phyloP scores from a whole-genome alignment of 2,113 vertebrate species.

The Aspiorhynchus laticeps region DNA sequence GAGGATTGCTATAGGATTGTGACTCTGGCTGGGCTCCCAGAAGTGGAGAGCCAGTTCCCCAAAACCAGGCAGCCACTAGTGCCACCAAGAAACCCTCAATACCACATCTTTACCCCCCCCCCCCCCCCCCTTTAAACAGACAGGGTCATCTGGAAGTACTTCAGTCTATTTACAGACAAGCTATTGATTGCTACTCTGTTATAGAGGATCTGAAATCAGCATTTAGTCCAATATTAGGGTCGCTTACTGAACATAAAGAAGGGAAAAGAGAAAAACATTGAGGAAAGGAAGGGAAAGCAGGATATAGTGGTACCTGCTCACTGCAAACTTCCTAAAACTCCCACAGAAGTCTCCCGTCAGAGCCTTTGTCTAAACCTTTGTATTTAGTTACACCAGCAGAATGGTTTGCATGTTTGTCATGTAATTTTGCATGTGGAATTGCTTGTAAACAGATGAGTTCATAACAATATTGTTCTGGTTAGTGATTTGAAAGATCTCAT shows the following conservation, averaged over 20 bases:
- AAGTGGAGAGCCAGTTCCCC: slow-evolving; percentile 46
- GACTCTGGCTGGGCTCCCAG: slow-evolving; percentile 69
- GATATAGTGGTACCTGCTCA: slow-evolving; percentile 3
- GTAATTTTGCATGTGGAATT: neutral
- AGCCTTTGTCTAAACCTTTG: neutral
- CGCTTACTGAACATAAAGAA: neutral
- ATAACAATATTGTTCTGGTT: neutral
- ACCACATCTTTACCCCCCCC: neutral
- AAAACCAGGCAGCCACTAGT: slow-evolving; percentile 54
- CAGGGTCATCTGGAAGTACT: slow-evolving; percentile 23
- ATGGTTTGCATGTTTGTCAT: slow-evolving; percentile 11
- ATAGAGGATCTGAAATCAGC: slow-evolving; percentile 4
- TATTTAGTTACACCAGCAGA: neutral
- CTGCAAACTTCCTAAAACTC: neutral
- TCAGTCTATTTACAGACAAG: slow-evolving; percentile 14
- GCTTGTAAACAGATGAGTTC: slow-evolving; percentile 3
- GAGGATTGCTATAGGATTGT: slow-evolving; percentile 63
- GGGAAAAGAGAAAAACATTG: neutral
- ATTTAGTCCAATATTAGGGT: neutral
- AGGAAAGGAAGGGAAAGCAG: neutral
- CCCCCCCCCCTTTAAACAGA: neutral
- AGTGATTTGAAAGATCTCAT: neutral
- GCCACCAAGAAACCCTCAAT: slow-evolving; percentile 42
- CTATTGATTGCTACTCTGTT: neutral
- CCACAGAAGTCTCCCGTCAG: neutral